Evolutionary conservation across 2,888 invertebrate species (phyloP).

Genomic region (Calameuta filiformis): DNA sequence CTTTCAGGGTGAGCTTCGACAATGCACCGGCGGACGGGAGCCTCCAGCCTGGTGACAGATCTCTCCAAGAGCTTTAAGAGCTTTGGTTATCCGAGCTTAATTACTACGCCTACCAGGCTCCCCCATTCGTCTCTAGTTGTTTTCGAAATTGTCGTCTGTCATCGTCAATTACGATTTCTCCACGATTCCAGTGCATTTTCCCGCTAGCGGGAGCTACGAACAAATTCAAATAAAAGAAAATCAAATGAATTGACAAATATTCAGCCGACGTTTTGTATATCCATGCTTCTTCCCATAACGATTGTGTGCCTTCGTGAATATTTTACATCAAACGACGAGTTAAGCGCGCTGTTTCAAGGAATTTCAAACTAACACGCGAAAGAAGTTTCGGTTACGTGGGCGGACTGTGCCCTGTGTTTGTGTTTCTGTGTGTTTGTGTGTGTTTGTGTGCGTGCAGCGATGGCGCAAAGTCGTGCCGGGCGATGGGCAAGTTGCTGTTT

Average conservation of each 20-base stretch:
- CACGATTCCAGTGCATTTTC: neutral
- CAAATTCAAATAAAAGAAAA: neutral
- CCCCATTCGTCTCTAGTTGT: neutral
- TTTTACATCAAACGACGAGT: too few species aligned
- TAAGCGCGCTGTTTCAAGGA: neutral
- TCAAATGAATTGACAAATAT: neutral
- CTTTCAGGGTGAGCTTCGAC: neutral
- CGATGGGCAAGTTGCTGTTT: neutral
- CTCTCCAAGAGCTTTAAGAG: conserved; percentile 31
- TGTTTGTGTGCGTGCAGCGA: too few species aligned
- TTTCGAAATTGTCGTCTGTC: neutral
- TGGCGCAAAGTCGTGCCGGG: neutral
- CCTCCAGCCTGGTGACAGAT: neutral
- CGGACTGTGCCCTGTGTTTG: neutral
- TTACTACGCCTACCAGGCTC: conserved; percentile 21
- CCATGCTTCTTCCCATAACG: too few species aligned
- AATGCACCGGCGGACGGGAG: neutral
- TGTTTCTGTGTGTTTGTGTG: neutral
- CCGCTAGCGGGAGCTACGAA: neutral
- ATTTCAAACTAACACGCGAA: neutral
- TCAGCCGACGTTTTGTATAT: too few species aligned
- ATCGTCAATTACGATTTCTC: neutral
- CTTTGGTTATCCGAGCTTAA: conserved; percentile 42
- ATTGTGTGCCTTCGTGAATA: too few species aligned
- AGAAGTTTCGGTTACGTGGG: neutral